These are phyloP conservation scores for Ascaphus truei DNA, from an alignment of 2,113 vertebrate genomes.

Conservation along the genomic window DNA sequence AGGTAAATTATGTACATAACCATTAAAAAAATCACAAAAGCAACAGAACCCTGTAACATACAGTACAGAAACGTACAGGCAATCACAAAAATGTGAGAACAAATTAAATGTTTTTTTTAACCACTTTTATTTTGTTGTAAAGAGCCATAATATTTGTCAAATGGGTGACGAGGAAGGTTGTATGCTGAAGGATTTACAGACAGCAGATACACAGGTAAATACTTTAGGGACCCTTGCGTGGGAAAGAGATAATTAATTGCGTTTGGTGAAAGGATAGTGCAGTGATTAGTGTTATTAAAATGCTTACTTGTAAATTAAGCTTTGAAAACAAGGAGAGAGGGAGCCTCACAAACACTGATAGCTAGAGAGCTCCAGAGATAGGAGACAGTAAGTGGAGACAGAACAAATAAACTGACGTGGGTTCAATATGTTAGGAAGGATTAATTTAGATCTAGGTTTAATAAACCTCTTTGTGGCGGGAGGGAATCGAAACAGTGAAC, in stretches of 20 bases:
- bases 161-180: not conserved
- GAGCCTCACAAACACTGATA: not conserved
- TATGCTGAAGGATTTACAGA: not conserved
- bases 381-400: too few relatives aligned
- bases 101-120: not conserved
- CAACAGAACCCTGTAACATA: too few relatives aligned
- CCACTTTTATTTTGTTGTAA: not conserved
- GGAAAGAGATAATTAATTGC: constrained; percentile 25
- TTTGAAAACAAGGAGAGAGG: constrained; percentile 1
- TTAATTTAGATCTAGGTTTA: too few relatives aligned
- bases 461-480: too few relatives aligned
- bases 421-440: too few relatives aligned
- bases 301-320: constrained; percentile 21
- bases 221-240: constrained; percentile 10
- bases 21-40: too few relatives aligned
- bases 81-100: too few relatives aligned
- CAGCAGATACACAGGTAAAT: constrained; percentile 20
- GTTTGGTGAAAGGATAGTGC: constrained; percentile 4
- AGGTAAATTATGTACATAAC: too few relatives aligned
- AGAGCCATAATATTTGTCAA: not conserved
- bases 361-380: not conserved
- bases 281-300: constrained; percentile 26
- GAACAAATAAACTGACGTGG: too few relatives aligned
- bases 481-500: too few relatives aligned
- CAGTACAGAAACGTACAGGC: too few relatives aligned